phyloP scores from a whole-genome alignment of 2,113 vertebrate genomes.

The Tragelaphus strepsiceros region DNA sequence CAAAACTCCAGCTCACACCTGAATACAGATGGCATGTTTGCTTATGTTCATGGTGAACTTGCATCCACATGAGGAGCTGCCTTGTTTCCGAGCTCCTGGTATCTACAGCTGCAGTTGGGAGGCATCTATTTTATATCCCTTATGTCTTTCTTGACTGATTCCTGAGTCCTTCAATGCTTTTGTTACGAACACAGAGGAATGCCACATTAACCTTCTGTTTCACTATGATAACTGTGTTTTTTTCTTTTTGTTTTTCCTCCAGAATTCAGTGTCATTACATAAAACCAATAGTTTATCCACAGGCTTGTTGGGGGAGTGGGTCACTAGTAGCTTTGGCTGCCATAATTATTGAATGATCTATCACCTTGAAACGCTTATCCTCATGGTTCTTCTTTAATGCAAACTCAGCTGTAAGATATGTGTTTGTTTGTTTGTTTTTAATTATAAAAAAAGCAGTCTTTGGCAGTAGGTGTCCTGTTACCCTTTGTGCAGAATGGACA shows the following conservation, averaged over 20 bases:
- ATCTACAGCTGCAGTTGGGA: background rate
- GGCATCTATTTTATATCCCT: conserved; percentile 9
- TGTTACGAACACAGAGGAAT: conserved; percentile 37
- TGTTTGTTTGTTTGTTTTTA: background rate
- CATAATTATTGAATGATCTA: conserved; percentile 18
- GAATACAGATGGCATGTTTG: background rate
- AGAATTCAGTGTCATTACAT: conserved; percentile 13
- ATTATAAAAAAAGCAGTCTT: background rate
- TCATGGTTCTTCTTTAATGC: background rate
- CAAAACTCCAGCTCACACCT: background rate
- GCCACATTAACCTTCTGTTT: conserved; percentile 62
- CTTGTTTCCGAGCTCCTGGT: background rate
- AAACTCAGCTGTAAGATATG: background rate
- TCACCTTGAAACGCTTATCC: background rate
- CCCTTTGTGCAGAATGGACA: background rate
- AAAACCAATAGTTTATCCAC: background rate
- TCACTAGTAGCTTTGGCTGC: conserved; percentile 26
- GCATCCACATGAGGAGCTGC: conserved; percentile 14
- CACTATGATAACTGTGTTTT: conserved; percentile 41
- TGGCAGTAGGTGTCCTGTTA: background rate
- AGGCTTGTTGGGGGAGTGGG: background rate
- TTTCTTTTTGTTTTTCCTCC: background rate
- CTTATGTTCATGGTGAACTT: background rate
- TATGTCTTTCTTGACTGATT: conserved; percentile 43
- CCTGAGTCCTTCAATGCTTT: conserved; percentile 47